These are phyloP conservation scores for Tetrao urogallus DNA, from an alignment of 2,113 vertebrate species.

Conservation along the genomic window DNA sequence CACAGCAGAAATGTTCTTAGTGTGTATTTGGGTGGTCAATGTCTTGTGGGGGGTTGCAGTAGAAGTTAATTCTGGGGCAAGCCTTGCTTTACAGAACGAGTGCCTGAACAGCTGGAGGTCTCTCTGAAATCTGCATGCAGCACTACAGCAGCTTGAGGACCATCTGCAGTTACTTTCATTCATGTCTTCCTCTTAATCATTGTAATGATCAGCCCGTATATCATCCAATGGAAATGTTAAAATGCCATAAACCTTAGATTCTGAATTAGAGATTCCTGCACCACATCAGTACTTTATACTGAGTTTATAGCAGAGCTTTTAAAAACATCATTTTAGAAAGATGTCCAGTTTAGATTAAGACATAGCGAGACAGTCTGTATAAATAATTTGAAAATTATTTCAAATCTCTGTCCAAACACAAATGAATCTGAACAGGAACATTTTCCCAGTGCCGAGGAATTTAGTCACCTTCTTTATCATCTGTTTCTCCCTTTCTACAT, in stretches of 20 bases:
- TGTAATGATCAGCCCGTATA: neutral
- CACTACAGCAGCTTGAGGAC: neutral
- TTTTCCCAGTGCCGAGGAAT: neutral
- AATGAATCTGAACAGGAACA: neutral
- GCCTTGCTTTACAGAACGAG: constrained; percentile 1
- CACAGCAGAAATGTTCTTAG: neutral
- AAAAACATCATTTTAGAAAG: neutral
- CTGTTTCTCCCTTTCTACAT: neutral
- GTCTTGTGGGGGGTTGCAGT: neutral
- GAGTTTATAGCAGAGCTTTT: neutral
- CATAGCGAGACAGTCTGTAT: neutral
- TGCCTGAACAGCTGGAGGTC: neutral
- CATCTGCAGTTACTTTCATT: constrained; percentile 54
- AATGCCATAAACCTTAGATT: neutral
- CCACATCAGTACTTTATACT: neutral
- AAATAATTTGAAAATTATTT: constrained; percentile 12
- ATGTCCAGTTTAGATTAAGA: neutral
- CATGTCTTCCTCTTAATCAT: constrained; percentile 30
- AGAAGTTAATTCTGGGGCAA: constrained; percentile 25
- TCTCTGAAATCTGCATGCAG: constrained; percentile 4
- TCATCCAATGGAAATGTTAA: neutral
- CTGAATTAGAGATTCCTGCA: neutral
- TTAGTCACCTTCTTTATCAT: neutral
- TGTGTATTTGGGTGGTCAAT: constrained; percentile 29
- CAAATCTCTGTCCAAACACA: neutral